Conservation (phyloP, 2,797 vertebrate genomes). For the Rhinophrynus dorsalis region DNA sequence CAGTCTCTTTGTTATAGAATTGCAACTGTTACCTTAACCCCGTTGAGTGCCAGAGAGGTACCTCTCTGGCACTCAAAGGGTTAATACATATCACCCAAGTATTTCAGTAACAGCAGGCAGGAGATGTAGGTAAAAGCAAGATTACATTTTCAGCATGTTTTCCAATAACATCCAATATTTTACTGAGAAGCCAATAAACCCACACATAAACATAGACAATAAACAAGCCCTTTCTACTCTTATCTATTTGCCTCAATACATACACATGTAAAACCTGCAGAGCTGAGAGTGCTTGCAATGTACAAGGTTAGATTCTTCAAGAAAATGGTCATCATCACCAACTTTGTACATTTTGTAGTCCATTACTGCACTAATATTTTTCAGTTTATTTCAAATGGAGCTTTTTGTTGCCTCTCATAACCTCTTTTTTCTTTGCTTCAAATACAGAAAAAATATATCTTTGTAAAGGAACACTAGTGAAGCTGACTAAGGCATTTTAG, state of each 20-base stretch:
- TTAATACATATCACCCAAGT: no score
- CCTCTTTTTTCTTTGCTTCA: constrained; percentile 7
- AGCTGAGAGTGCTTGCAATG: neutral
- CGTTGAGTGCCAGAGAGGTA: no score
- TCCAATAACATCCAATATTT: constrained; percentile 5
- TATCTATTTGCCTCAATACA: constrained; percentile 19
- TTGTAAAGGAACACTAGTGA: neutral
- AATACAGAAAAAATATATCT: neutral
- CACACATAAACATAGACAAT: constrained; percentile 26
- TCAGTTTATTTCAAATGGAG: constrained; percentile 29
- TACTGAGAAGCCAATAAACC: constrained; percentile 34
- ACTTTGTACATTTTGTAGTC: constrained; percentile 34
- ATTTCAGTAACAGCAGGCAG: neutral
- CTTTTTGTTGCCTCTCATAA: neutral
- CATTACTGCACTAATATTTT: constrained; percentile 33
- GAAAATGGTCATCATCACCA: constrained; percentile 14
- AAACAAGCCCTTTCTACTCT: constrained; percentile 21
- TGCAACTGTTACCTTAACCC: no score
- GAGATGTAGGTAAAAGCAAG: neutral
- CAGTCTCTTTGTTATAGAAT: no score
- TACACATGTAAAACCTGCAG: neutral
- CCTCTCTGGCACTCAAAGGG: no score
- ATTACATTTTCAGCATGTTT: constrained; percentile 9
- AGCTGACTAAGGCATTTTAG: neutral
- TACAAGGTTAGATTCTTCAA: constrained; percentile 20